Conservation (phyloP, 37 sponge, comb jelly and placozoan species). For the Cliona cf. orientalis region DNA sequence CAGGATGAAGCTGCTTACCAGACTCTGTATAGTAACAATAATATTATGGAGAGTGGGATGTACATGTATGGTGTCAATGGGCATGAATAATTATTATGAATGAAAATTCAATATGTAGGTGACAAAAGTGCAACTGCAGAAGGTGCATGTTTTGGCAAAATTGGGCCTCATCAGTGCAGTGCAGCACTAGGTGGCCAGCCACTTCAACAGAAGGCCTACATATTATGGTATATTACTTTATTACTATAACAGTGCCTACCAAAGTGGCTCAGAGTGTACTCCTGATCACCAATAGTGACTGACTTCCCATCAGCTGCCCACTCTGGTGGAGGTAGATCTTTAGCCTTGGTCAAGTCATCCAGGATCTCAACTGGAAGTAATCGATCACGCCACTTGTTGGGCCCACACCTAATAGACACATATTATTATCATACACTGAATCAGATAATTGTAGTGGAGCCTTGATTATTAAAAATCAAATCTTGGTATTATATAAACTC, state of each 20-base stretch:
- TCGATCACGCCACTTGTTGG: slow-evolving; percentile 88
- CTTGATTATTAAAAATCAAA: no score
- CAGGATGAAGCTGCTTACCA: slow-evolving; percentile 6
- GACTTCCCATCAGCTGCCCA: slow-evolving; percentile 21
- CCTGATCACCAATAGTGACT: slow-evolving; percentile 30
- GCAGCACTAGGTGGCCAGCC: background rate
- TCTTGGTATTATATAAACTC: no score
- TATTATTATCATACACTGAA: background rate
- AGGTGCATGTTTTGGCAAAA: no score
- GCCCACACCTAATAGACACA: slow-evolving; percentile 78
- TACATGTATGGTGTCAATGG: background rate
- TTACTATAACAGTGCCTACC: slow-evolving; percentile 37
- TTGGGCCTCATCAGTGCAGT: background rate
- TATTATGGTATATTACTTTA: background rate
- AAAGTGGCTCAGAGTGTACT: slow-evolving; percentile 59
- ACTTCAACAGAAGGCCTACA: no score
- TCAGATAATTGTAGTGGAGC: background rate
- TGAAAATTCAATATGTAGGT: no score
- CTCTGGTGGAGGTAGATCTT: slow-evolving; percentile 56
- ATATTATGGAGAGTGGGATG: background rate
- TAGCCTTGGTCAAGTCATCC: slow-evolving; percentile 58
- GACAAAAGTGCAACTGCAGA: no score
- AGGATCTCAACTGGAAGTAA: slow-evolving; percentile 81
- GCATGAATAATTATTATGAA: background rate
- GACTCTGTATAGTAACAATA: slow-evolving; percentile 22